Percentiles rank a stretch among this genome's conserved stretches.
Conservation (phyloP, 2,797 vertebrate species). For the Acanthiza pusilla region DNA sequence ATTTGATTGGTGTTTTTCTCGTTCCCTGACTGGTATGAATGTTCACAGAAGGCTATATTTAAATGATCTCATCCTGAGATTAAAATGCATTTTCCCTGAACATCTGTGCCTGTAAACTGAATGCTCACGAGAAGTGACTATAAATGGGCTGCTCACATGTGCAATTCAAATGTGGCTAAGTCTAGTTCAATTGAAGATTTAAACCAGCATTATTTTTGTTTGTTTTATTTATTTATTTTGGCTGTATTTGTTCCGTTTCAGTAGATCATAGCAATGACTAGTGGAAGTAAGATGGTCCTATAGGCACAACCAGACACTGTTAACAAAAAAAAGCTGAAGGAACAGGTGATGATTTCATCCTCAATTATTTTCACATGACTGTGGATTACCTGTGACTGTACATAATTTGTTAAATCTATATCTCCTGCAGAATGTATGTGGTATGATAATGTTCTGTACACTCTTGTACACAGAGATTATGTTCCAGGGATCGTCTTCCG, state of each 20-base stretch:
- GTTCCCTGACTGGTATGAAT: conserved; percentile 18
- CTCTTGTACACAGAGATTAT: background rate
- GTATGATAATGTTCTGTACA: background rate
- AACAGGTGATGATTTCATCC: background rate
- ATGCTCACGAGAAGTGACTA: conserved; percentile 30
- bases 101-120: conserved; percentile 39
- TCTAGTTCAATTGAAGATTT: background rate
- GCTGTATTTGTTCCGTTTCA: background rate
- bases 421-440: background rate
- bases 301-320: background rate
- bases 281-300: background rate
- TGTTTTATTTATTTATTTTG: background rate
- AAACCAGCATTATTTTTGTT: background rate
- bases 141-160: conserved; percentile 45
- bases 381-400: background rate
- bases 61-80: conserved; percentile 50
- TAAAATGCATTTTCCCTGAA: conserved; percentile 49
- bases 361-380: background rate
- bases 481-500: background rate
- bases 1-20: conserved; percentile 39
- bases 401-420: background rate
- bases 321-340: background rate
- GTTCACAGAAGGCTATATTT: conserved; percentile 46
- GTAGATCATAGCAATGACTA: background rate
- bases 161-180: conserved; percentile 10